Conservation (phyloP, 2,797 vertebrate species). For the Clarias laeviceps region DNA sequence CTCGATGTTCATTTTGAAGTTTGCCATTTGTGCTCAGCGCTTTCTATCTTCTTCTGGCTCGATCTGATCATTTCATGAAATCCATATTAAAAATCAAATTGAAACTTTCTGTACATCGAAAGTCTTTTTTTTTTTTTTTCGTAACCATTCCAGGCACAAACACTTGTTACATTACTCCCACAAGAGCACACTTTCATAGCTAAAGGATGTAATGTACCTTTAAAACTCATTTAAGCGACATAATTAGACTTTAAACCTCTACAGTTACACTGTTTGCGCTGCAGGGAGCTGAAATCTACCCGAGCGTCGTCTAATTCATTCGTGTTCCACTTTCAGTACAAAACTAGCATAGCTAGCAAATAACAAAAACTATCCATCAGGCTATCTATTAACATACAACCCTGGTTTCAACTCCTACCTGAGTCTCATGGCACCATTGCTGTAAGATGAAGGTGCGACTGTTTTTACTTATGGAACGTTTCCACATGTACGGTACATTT, state of each 20-base stretch:
- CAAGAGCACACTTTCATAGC: background rate
- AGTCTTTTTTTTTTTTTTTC: too few species aligned
- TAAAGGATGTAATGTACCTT: background rate
- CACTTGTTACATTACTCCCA: background rate
- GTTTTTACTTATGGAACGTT: too few species aligned
- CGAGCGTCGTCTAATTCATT: background rate
- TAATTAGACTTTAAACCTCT: slow-evolving; percentile 7
- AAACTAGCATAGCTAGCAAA: background rate
- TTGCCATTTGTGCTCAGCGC: background rate
- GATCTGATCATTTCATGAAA: background rate
- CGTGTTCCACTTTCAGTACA: background rate
- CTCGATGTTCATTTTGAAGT: background rate
- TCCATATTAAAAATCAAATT: background rate
- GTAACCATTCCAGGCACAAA: background rate
- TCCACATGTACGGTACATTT: too few species aligned
- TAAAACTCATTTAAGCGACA: background rate
- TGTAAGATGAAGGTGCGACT: too few species aligned
- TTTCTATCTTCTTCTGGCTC: background rate
- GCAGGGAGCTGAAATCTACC: background rate
- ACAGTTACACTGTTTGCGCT: background rate
- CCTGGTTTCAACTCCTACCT: background rate
- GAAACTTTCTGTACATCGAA: background rate
- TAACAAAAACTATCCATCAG: background rate
- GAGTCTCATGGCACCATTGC: background rate
- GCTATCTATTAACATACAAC: background rate